Percentiles rank a stretch among this genome's conserved stretches.
Evolutionary conservation across 2,797 vertebrate genomes (phyloP).

Genomic region (Valencia hispanica): DNA sequence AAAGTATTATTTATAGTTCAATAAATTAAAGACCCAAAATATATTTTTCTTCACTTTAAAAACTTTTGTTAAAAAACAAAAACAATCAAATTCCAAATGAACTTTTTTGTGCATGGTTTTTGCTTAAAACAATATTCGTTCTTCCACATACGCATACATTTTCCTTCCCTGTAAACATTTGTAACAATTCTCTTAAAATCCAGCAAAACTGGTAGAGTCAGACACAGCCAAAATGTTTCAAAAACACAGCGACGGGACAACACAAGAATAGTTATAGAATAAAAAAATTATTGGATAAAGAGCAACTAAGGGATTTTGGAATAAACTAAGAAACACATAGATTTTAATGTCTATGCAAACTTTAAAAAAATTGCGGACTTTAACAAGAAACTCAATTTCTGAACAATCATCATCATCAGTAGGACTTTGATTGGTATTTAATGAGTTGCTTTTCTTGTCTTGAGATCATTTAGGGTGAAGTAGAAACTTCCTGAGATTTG

Average conservation of each 20-base stretch:
- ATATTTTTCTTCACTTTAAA: not conserved
- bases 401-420: not conserved
- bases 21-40: not conserved
- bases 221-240: not conserved
- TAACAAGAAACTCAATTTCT: not conserved
- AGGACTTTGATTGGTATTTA: not conserved
- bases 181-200: not conserved
- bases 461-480: not conserved
- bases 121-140: not conserved
- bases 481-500: not conserved
- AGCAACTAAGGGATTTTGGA: not conserved
- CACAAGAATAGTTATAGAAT: not conserved
- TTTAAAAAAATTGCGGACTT: too few species aligned
- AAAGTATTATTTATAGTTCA: not conserved
- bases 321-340: not conserved
- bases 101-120: too few species aligned
- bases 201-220: too few species aligned
- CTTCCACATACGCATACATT: not conserved
- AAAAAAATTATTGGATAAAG: not conserved
- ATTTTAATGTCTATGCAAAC: not conserved
- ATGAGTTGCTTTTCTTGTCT: not conserved
- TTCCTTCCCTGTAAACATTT: too few species aligned
- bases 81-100: not conserved
- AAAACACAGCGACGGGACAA: not conserved
- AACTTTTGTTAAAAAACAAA: not conserved